Evolutionary conservation across 2,113 vertebrate genomes (phyloP).

Genomic region (Apistogramma diplotaenia): DNA sequence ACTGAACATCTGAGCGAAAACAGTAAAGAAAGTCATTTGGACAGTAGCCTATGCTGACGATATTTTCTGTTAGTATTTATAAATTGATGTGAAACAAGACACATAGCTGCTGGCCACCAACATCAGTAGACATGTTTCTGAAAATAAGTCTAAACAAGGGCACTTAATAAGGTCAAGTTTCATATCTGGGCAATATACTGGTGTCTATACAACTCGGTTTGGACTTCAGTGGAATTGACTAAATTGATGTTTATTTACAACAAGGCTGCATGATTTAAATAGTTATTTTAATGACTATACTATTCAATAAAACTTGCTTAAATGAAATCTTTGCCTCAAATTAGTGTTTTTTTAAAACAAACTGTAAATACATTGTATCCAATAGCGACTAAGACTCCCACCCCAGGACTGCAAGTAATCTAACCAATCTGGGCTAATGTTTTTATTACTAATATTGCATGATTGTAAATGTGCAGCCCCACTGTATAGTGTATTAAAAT

Average conservation of each 20-base stretch:
- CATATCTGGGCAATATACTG: neutral
- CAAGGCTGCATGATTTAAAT: neutral
- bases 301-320: too few relatives aligned
- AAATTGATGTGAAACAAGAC: neutral
- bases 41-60: neutral
- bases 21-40: neutral
- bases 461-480: neutral
- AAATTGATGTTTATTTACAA: neutral
- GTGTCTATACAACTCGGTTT: neutral
- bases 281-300: neutral
- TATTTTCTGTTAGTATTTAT: neutral
- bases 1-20: neutral
- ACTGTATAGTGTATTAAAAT: constrained; percentile 17
- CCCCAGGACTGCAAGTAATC: neutral
- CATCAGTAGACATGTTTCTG: neutral
- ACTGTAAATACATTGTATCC: neutral
- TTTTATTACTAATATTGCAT: neutral
- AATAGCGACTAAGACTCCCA: neutral
- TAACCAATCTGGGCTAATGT: neutral
- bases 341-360: neutral
- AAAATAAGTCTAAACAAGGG: accelerated
- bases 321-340: neutral
- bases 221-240: neutral
- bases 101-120: neutral
- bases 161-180: neutral